Percentiles rank a stretch among this genome's conserved stretches.
phyloP scores from a whole-genome alignment of 2,888 invertebrate genomes.

The Arctia plantaginis region DNA sequence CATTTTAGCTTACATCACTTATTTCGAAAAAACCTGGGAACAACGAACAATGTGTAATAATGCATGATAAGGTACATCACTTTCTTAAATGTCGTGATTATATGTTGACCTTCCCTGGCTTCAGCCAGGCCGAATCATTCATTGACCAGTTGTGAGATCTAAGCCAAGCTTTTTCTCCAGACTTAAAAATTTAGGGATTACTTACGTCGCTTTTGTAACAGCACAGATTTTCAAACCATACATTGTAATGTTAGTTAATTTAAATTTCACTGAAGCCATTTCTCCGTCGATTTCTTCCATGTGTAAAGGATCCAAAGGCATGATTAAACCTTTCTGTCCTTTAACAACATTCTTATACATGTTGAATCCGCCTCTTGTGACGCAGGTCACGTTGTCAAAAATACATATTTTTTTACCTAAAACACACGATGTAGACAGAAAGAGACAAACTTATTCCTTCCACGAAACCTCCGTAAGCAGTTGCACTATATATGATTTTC shows the following conservation, averaged over 20 bases:
- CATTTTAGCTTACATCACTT: too few relatives aligned
- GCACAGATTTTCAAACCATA: conserved; percentile 4
- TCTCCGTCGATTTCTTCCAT: neutral
- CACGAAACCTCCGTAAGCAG: neutral
- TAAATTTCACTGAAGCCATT: neutral
- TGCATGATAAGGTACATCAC: too few relatives aligned
- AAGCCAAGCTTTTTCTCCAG: neutral
- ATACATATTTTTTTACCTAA: conserved; percentile 6
- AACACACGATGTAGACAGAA: neutral
- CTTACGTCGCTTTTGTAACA: conserved; percentile 6
- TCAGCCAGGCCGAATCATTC: neutral
- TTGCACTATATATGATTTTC: too few relatives aligned
- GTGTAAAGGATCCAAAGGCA: conserved; percentile 2
- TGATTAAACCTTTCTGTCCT: neutral
- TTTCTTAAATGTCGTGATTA: too few relatives aligned
- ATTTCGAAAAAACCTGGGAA: too few relatives aligned
- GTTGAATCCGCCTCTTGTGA: neutral
- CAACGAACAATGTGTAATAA: too few relatives aligned
- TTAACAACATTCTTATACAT: neutral
- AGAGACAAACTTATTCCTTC: neutral
- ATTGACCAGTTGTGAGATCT: too few relatives aligned
- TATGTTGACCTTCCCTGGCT: neutral
- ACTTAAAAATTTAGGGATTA: neutral
- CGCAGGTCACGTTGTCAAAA: neutral
- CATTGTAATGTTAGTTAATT: conserved; percentile 6